phyloP scores from a whole-genome alignment of 2,113 vertebrate species.

The Tupaia tana region DNA sequence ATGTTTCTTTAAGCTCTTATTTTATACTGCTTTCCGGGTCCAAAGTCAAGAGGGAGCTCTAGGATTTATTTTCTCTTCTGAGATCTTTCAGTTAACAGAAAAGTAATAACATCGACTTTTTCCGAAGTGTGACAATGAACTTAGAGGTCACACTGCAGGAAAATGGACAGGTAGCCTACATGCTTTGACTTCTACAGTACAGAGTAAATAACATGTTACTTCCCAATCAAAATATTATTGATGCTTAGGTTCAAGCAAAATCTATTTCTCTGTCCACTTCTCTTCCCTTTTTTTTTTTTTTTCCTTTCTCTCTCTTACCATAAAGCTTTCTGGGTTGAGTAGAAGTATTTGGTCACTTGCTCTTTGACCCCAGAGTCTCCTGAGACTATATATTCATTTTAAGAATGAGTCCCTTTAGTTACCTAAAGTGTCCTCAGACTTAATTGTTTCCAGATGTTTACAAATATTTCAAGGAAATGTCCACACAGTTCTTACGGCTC shows the following conservation, averaged over 20 bases:
- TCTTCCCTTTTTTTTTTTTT: background rate
- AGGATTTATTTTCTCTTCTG: slow-evolving; percentile 37
- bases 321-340: slow-evolving; percentile 22
- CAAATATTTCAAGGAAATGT: slow-evolving; percentile 74
- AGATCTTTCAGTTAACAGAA: background rate
- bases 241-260: slow-evolving; percentile 4
- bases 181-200: background rate
- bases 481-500: slow-evolving; percentile 68
- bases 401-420: slow-evolving; percentile 81
- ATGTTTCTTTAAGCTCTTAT: background rate
- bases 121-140: background rate
- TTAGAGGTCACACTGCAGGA: background rate
- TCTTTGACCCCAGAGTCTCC: slow-evolving; percentile 72
- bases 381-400: slow-evolving; percentile 80
- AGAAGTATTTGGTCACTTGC: slow-evolving; percentile 77
- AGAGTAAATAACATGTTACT: background rate
- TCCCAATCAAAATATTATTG: background rate
- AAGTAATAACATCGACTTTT: background rate
- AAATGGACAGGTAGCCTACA: background rate
- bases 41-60: background rate
- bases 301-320: slow-evolving; percentile 34
- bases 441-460: slow-evolving; percentile 83
- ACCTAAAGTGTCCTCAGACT: slow-evolving; percentile 76
- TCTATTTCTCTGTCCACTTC: background rate
- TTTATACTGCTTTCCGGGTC: background rate